Conservation (phyloP, 2,888 invertebrate species). For the Furcula furcula region DNA sequence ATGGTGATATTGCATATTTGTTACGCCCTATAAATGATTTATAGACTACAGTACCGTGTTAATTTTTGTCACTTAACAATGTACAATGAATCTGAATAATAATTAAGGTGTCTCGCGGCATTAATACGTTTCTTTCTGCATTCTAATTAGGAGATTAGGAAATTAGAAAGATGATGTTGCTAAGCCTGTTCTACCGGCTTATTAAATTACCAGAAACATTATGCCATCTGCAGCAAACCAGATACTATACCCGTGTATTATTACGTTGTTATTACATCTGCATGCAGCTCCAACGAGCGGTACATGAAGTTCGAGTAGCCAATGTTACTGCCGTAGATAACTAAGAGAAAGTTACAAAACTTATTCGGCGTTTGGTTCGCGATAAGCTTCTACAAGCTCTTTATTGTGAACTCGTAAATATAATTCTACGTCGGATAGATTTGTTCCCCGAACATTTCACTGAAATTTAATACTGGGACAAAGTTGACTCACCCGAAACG, state of each 20-base stretch:
- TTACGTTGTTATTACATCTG: constrained; percentile 23
- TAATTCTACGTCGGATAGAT: constrained; percentile 52
- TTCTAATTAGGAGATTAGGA: constrained; percentile 28
- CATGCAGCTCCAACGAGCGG: constrained; percentile 11
- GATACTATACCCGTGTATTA: constrained; percentile 16
- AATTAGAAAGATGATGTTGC: constrained; percentile 29
- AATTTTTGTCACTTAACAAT: constrained; percentile 65
- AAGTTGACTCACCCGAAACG: constrained; percentile 59
- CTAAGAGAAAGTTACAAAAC: constrained; percentile 52
- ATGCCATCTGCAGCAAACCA: constrained; percentile 19
- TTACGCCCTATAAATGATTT: constrained; percentile 70
- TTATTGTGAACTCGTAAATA: constrained; percentile 64
- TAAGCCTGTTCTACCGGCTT: constrained; percentile 23
- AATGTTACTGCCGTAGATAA: constrained; percentile 28
- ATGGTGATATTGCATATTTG: constrained; percentile 61
- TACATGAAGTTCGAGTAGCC: constrained; percentile 27
- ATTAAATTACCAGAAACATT: constrained; percentile 15
- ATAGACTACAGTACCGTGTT: constrained; percentile 59
- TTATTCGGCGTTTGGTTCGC: constrained; percentile 47
- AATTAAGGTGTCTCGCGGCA: constrained; percentile 46
- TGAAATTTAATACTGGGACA: constrained; percentile 64
- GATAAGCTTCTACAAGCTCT: constrained; percentile 54
- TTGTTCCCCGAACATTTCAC: constrained; percentile 56
- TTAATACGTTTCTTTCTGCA: constrained; percentile 31
- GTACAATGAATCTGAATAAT: constrained; percentile 58